These are phyloP conservation scores for Lophura nycthemera DNA, from an alignment of 2,113 vertebrate genomes.

Conservation along the genomic window DNA sequence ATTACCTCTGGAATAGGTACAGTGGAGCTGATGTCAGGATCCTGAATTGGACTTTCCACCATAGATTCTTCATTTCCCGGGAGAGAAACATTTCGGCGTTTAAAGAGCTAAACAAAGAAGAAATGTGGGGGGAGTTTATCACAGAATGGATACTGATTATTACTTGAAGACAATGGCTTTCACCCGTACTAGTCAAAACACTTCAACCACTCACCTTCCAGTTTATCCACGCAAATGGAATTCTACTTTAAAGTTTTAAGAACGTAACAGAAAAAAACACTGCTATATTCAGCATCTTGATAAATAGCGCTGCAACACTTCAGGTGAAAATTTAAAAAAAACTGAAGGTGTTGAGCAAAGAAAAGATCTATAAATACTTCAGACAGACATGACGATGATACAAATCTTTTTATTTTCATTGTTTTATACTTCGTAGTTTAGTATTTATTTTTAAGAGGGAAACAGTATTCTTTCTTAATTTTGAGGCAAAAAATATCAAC, in stretches of 20 bases:
- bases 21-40: constrained; percentile 92
- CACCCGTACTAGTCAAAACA: background rate
- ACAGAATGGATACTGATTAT: background rate
- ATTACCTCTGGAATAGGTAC: constrained; percentile 88
- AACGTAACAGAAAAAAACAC: background rate
- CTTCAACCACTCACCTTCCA: background rate
- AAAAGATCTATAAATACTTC: background rate
- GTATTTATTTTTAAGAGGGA: background rate
- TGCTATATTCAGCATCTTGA: background rate
- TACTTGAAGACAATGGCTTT: background rate
- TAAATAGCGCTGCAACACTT: background rate
- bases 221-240: background rate
- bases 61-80: constrained; percentile 88
- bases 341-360: background rate
- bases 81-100: constrained; percentile 89
- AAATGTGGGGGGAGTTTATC: background rate
- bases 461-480: background rate
- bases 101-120: constrained; percentile 84
- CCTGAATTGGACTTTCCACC: constrained; percentile 92
- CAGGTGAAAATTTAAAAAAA: background rate
- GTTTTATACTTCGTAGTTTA: background rate
- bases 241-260: background rate
- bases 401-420: background rate
- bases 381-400: background rate
- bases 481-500: background rate